Evolutionary conservation across 1,140 invertebrate species (phyloP).

Genomic region (Nautilus pompilius): DNA sequence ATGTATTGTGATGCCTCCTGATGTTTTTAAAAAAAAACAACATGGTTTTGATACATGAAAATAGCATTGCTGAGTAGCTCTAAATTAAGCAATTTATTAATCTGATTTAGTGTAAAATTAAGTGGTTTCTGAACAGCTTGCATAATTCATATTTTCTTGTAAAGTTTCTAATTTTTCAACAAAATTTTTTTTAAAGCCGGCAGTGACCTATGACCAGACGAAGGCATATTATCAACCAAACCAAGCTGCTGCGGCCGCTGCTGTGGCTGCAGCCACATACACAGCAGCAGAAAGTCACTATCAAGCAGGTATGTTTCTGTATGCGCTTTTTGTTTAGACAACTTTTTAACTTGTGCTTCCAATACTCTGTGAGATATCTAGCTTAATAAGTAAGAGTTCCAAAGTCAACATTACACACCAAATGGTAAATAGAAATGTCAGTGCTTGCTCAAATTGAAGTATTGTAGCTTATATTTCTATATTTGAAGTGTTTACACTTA

Average conservation of each 20-base stretch:
- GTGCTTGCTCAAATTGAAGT: too few species aligned
- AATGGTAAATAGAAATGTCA: too few species aligned
- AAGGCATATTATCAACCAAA: constrained; percentile 52
- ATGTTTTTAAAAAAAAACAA: too few species aligned
- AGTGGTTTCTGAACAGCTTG: neutral
- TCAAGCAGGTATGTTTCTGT: constrained; percentile 57
- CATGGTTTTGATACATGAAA: too few species aligned
- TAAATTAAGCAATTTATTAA: too few species aligned
- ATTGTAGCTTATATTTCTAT: too few species aligned
- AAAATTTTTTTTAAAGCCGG: constrained; percentile 33
- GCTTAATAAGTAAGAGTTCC: neutral
- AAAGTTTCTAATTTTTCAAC: constrained; percentile 8
- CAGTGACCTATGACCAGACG: constrained; percentile 49
- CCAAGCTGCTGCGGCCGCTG: constrained; percentile 21
- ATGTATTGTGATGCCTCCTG: too few species aligned
- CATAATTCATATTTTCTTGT: neutral
- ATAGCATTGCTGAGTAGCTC: too few species aligned
- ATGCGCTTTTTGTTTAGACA: neutral
- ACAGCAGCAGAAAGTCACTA: constrained; percentile 62
- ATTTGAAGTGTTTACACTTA: too few species aligned
- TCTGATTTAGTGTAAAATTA: too few species aligned
- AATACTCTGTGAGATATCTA: constrained; percentile 34
- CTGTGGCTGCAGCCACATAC: constrained; percentile 57
- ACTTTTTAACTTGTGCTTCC: constrained; percentile 9
- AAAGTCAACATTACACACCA: too few species aligned